Percentiles rank a stretch among this genome's conserved stretches.
Evolutionary conservation across 2,797 vertebrate species (phyloP).

Genomic region (Oryzias dopingdopingensis): DNA sequence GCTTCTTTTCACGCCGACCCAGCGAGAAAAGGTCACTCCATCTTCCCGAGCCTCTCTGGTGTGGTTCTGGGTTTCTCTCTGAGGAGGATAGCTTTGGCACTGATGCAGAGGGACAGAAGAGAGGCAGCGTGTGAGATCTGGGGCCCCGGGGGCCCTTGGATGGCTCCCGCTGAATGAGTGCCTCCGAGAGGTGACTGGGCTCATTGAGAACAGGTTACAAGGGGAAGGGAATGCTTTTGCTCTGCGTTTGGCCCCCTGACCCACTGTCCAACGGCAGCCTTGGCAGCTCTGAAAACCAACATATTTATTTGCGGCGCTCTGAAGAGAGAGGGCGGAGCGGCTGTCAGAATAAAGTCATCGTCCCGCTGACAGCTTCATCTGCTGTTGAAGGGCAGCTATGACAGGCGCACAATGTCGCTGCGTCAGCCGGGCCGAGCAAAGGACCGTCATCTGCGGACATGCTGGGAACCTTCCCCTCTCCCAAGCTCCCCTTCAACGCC

Average conservation of each 20-base stretch:
- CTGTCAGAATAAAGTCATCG: conserved; percentile 72
- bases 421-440: conserved; percentile 46
- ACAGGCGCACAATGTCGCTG: conserved; percentile 73
- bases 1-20: conserved; percentile 20
- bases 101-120: conserved; percentile 29
- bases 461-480: conserved; percentile 49
- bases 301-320: conserved; percentile 71
- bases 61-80: conserved; percentile 14
- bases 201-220: conserved; percentile 83
- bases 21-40: conserved; percentile 19
- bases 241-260: conserved; percentile 65
- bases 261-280: conserved; percentile 64
- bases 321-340: conserved; percentile 66
- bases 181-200: conserved; percentile 77
- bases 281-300: conserved; percentile 68
- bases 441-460: conserved; percentile 62
- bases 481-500: conserved; percentile 32
- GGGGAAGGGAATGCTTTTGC: conserved; percentile 74
- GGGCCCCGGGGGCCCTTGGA: conserved; percentile 72
- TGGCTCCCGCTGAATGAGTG: conserved; percentile 80
- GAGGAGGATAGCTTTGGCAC: conserved; percentile 49
- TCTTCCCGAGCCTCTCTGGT: conserved; percentile 32
- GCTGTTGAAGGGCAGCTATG: conserved; percentile 64
- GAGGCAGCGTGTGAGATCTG: conserved; percentile 77
- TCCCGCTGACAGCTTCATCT: conserved; percentile 78